Evolutionary conservation across 2,888 invertebrate species (phyloP), one percentile per base, ranked within the genome.

Genomic region (Rhagophthalmus giganteus): DNA sequence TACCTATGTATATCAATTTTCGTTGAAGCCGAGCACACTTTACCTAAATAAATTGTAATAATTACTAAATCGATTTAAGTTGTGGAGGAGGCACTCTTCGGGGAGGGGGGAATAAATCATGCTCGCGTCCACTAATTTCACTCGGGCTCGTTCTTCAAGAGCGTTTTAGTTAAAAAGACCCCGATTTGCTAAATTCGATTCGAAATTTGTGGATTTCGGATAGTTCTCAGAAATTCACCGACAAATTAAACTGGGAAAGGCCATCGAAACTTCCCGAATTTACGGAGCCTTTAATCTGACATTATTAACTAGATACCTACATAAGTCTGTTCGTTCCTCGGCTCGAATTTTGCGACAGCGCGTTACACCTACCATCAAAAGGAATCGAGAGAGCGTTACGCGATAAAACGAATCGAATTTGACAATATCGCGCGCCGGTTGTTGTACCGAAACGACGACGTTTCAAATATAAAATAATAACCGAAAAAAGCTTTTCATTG

Each of bases 71-170:
- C n/a, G n/a, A n/a, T n/a, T n/a, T n/a, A n/a, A n/a, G n/a, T n/a
- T n/a, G n/a, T n/a, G n/a, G n/a, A n/a, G n/a, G n/a, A n/a, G n/a
- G n/a, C n/a, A n/a, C n/a, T 20, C 67, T 66, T 66, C 37, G 54
- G 64, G 66, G 68, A 66, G 62, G 54, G 55, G n/a, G n/a, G n/a
- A 65, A 67, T 72, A 67, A 71, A 71, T 72, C 72, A 69, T 59
- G 45, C 53, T 55, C 55, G 54, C 62, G 70, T 69, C 70, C 67
- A 63, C 69, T 66, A 71, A 70, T 68, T 68, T 70, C 62, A 71
- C 69, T 65, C 63, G 61, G 62, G 66, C 68, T 65, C 64, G 64
- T 62, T 42, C 49, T 68, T 66, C 64, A 61, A 52, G 55, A 51
- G 47, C n/a, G n/a, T n/a, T n/a, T n/a, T n/a, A n/a, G 58, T 55